A percentile compares a stretch with the other conserved stretches of the same genome.
Conservation (phyloP, 2,888 invertebrate genomes). For the Unio delphinus region DNA sequence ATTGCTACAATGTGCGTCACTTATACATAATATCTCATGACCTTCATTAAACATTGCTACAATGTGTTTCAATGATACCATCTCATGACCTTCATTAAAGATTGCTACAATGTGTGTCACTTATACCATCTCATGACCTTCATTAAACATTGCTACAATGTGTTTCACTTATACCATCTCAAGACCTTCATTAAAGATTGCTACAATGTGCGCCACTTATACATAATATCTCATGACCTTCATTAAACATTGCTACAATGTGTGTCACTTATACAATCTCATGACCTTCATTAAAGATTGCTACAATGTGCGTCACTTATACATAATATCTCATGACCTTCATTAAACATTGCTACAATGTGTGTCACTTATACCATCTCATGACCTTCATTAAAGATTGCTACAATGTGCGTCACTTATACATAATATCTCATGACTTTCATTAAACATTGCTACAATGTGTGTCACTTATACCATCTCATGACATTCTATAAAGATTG, state of each 20-base stretch:
- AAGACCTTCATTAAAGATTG: constrained; percentile 80
- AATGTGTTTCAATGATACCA: constrained; percentile 72
- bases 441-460: constrained; percentile 76
- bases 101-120: constrained; percentile 75
- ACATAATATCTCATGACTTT: constrained; percentile 77
- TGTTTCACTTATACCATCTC: constrained; percentile 77
- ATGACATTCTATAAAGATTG: constrained; percentile 77
- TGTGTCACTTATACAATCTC: constrained; percentile 34
- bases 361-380: constrained; percentile 77
- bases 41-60: constrained; percentile 79
- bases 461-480: constrained; percentile 78
- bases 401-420: constrained; percentile 69
- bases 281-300: constrained; percentile 80
- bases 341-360: constrained; percentile 76
- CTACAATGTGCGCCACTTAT: constrained; percentile 69
- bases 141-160: constrained; percentile 76
- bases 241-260: constrained; percentile 76
- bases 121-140: constrained; percentile 83
- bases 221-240: constrained; percentile 77
- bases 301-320: constrained; percentile 69
- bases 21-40: constrained; percentile 82
- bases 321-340: constrained; percentile 75
- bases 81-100: constrained; percentile 82
- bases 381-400: constrained; percentile 80
- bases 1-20: constrained; percentile 75